Evolutionary conservation across 2,888 invertebrate genomes (phyloP).

Genomic region (Drosophila greeni): DNA sequence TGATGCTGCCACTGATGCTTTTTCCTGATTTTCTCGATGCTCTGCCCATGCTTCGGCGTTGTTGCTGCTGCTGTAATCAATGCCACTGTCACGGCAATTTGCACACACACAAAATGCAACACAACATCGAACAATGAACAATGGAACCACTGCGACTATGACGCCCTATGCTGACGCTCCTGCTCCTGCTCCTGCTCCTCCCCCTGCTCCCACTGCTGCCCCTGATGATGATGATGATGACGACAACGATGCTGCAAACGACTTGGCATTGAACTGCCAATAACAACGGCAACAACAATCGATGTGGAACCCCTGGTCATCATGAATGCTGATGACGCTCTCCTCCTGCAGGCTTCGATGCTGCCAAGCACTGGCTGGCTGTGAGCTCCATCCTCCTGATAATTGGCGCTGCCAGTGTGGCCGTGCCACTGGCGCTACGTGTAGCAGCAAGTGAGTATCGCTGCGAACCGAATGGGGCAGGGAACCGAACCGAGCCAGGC

Average conservation of each 20-base stretch:
- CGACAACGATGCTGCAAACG: constrained; percentile 48
- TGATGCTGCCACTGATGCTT: constrained; percentile 29
- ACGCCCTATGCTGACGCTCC: constrained; percentile 8
- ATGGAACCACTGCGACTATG: constrained; percentile 27
- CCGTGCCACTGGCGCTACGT: constrained; percentile 88
- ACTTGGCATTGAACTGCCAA: constrained; percentile 72
- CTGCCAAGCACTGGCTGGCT: constrained; percentile 86
- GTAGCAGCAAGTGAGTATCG: constrained; percentile 82
- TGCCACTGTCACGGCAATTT: constrained; percentile 73
- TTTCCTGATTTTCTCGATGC: constrained; percentile 17
- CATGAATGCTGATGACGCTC: constrained; percentile 60
- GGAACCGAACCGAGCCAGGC: background rate
- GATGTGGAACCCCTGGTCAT: constrained; percentile 57
- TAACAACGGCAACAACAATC: constrained; percentile 59
- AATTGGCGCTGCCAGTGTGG: constrained; percentile 89
- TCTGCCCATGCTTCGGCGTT: constrained; percentile 11
- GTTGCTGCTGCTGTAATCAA: constrained; percentile 66
- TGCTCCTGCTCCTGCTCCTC: background rate
- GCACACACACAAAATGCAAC: constrained; percentile 73
- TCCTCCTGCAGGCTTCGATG: constrained; percentile 80
- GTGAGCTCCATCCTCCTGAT: constrained; percentile 87
- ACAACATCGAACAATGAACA: constrained; percentile 49
- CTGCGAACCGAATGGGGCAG: constrained; percentile 3
- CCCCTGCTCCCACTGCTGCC: background rate
- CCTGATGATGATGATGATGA: constrained; percentile 27